Conservation (phyloP, 2,888 invertebrate genomes). For the Anodontia alba region DNA sequence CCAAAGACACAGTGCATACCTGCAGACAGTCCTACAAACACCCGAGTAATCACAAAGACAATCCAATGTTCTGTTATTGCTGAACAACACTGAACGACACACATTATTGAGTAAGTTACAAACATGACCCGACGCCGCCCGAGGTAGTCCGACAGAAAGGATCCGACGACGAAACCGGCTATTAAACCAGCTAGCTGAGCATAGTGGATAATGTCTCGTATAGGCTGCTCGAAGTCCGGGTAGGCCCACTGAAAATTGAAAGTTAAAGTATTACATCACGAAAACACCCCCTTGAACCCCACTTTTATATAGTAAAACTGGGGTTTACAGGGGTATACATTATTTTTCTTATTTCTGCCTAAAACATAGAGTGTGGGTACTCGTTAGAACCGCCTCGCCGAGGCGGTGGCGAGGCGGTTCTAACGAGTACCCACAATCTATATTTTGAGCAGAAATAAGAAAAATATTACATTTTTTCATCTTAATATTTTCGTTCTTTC, state of each 20-base stretch:
- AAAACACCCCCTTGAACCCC: too few relatives aligned
- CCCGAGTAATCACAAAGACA: constrained; percentile 57
- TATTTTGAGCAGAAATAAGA: too few relatives aligned
- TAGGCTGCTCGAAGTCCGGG: constrained; percentile 27
- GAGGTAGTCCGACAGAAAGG: constrained; percentile 61
- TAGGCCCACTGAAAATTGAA: constrained; percentile 55
- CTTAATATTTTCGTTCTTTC: too few relatives aligned
- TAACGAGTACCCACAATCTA: too few relatives aligned
- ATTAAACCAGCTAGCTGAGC: constrained; percentile 40
- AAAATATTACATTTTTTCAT: too few relatives aligned
- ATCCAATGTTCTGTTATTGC: constrained; percentile 64
- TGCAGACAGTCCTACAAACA: constrained; percentile 40
- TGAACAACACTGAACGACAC: constrained; percentile 64
- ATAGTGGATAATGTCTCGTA: constrained; percentile 33
- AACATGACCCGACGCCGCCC: constrained; percentile 73
- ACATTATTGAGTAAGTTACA: constrained; percentile 65
- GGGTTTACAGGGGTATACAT: too few relatives aligned
- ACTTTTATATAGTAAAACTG: too few relatives aligned
- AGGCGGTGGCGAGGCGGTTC: too few relatives aligned
- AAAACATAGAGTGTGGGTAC: too few relatives aligned
- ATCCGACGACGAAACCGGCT: constrained; percentile 46
- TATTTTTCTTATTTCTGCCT: too few relatives aligned
- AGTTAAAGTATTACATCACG: background rate
- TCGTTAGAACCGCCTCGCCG: too few relatives aligned
- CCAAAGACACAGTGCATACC: constrained; percentile 37